These are phyloP conservation scores for Microtus montanus DNA, from an alignment of 2,113 vertebrate species.

Conservation along the genomic window DNA sequence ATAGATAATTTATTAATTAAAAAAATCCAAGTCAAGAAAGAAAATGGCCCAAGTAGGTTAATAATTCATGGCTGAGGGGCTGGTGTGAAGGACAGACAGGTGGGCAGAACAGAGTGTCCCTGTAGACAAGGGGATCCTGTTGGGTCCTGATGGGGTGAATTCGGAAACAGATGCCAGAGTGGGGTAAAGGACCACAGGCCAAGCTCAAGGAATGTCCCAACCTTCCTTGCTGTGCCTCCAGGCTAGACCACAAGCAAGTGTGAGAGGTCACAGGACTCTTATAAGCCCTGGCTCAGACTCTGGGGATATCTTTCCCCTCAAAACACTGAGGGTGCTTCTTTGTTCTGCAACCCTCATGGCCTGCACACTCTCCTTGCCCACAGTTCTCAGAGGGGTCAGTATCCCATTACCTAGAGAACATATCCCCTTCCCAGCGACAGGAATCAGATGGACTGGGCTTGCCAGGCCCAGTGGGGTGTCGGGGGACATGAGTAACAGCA, in stretches of 20 bases:
- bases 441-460: neutral
- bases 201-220: neutral
- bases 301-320: neutral
- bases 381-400: too few species aligned
- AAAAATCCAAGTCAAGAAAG: conserved; percentile 28
- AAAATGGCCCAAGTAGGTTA: neutral
- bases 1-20: conserved; percentile 21
- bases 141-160: too few species aligned
- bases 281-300: neutral
- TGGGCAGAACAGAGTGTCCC: neutral
- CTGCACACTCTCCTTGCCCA: neutral
- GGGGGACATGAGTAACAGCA: neutral
- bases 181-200: neutral
- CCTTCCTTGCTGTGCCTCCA: too few species aligned
- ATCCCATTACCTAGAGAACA: neutral
- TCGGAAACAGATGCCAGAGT: neutral
- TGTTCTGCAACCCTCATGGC: neutral
- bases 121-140: too few species aligned
- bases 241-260: neutral
- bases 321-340: neutral
- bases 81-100: neutral
- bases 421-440: neutral
- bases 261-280: neutral
- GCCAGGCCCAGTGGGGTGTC: neutral
- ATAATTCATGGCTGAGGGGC: neutral